A percentile compares a stretch with the other conserved stretches of the same genome.
Evolutionary conservation across 2,113 vertebrate genomes (phyloP).

Genomic region (Mustela nigripes): DNA sequence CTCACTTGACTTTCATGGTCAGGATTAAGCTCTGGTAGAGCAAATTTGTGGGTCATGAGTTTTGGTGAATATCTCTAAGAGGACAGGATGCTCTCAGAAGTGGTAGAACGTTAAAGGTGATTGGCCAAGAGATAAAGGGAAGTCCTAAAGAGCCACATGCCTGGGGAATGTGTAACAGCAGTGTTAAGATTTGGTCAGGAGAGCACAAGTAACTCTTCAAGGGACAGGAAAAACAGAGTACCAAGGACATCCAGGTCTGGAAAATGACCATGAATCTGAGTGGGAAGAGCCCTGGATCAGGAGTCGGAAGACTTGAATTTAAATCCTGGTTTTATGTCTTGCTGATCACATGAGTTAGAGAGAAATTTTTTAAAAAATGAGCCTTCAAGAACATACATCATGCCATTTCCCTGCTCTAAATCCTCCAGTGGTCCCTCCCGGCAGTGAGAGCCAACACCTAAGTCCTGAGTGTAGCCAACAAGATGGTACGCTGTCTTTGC

Average conservation of each 20-base stretch:
- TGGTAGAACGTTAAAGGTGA: constrained; percentile 23
- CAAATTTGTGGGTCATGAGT: constrained; percentile 46
- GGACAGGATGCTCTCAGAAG: constrained; percentile 9
- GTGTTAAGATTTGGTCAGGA: constrained; percentile 22
- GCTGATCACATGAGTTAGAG: background rate
- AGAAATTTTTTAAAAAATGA: background rate
- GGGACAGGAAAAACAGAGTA: background rate
- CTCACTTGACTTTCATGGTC: constrained; percentile 45
- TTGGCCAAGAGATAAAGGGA: background rate
- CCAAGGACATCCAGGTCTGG: background rate
- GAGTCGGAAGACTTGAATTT: constrained; percentile 23
- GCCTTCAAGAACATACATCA: background rate
- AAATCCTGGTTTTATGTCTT: background rate
- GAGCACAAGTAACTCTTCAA: constrained; percentile 33
- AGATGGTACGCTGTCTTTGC: background rate
- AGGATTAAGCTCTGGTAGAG: constrained; percentile 39
- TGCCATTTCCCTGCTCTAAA: background rate
- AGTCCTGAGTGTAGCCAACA: background rate
- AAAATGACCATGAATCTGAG: background rate
- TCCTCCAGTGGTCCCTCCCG: background rate
- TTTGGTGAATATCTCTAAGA: constrained; percentile 11
- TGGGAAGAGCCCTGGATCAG: background rate
- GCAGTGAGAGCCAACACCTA: background rate
- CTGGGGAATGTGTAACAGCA: background rate
- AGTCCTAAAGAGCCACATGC: background rate